phyloP scores from a whole-genome alignment of 2,113 vertebrate species.

The Ovibos moschatus region DNA sequence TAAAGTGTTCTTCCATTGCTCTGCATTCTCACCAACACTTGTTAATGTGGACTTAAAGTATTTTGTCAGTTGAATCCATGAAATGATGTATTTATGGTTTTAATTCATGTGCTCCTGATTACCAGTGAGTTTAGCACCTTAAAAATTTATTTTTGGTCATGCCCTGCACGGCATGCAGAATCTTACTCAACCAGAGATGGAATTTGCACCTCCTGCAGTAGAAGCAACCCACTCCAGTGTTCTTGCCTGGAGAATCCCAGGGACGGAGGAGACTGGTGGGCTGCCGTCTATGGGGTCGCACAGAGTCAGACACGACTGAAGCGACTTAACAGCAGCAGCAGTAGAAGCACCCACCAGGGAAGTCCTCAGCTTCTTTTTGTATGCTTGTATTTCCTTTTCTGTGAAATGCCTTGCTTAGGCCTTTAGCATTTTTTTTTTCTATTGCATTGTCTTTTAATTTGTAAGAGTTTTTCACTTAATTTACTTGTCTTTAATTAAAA shows the following conservation, averaged over 20 bases:
- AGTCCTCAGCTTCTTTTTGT: background rate
- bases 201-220: background rate
- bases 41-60: background rate
- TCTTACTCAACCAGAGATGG: background rate
- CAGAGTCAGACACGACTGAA: too few species aligned
- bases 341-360: background rate
- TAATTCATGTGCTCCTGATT: background rate
- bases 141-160: background rate
- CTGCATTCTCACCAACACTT: background rate
- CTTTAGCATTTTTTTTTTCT: background rate
- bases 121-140: background rate
- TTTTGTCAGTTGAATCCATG: background rate
- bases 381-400: background rate
- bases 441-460: background rate
- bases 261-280: too few species aligned
- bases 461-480: background rate
- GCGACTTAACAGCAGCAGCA: background rate
- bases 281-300: too few species aligned
- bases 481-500: background rate
- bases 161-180: background rate
- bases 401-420: background rate
- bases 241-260: too few species aligned
- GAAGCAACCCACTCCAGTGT: background rate
- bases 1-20: background rate
- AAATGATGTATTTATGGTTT: background rate